Base-by-base conservation (phyloP, 2,888 invertebrate species). In the Yponomeuta malinellus region DNA sequence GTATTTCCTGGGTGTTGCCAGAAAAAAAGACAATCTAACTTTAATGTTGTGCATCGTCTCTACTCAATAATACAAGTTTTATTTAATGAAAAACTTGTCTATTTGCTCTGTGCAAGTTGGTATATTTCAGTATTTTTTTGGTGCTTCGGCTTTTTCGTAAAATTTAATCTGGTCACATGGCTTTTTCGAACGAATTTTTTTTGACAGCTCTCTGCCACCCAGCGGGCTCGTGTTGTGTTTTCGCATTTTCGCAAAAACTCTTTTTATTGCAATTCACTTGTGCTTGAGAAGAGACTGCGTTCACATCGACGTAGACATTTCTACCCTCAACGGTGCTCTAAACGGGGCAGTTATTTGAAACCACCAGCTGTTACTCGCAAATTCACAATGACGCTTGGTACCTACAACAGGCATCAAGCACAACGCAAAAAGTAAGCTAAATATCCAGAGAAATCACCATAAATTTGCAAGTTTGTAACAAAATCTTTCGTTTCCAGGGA, bases 391-490 rank as follows among this genome's bases (percentile, higher is more conserved):
- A 91, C 90, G 82, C 79, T 91, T 76, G 90, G 90, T 74, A 89
- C 90, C 12, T 90, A 91, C 78, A 90, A 91, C 78, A 88, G 90
- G 77, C 91, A 91, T 76, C 90, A 91, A 79, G 87, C 90, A 64
- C 83, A 83, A 73, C 87, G 81, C 77, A 91, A 90, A 79, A 91
- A 90, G 91, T 91, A 80, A 79, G 81, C 71, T 75, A 74, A 52
- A 12, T 68, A 12, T 68, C 10, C 52, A 37, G 12, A 43, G 5
- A 67, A 48, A 23, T 68, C 23, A 29, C 48, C 5, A 9, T 68
- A 4, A 33, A n/a, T 8, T 67, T n/a, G 33, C n/a, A 15, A n/a
- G 6, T 15, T 67, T 2, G 10, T 37, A 6, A n/a, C 1, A 67
- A 5, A 33, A 15, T 37, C 10, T 43, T 10, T 67, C 71, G 73